Evolutionary conservation across 2,888 invertebrate species (phyloP), one percentile per base, ranked within the genome.

Genomic region (Glyphotaelius pellucidus): DNA sequence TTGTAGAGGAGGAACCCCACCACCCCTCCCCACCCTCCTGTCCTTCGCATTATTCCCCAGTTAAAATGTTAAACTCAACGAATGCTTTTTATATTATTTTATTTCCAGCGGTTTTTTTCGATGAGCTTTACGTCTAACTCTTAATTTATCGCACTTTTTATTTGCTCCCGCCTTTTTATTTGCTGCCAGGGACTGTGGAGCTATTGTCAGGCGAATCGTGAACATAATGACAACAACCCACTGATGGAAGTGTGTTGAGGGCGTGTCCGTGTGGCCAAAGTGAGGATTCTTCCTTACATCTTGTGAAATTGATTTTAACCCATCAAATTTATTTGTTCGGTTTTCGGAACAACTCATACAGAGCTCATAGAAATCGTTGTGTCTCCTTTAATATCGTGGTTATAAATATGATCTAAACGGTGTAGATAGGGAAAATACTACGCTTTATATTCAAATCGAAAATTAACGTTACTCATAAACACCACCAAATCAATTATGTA

Each of bases 111-210:
- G 38, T 85, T 35, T 85, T 85, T 84, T 85, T 85, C 38, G n/a
- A 19, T 47, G 19, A 35, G 38, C 25, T 38, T n/a, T 42, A 47
- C 85, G 32, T 86, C 42, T 14, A 86, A 42, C 86, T 5, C 47
- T 86, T 86, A 86, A 86, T 86, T 86, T 86, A 86, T 86, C 2
- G 86, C 86, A 15, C 47, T 86, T 86, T 86, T 86, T 38, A 86
- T 42, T 85, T n/a, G 85, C 25, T 38, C n/a, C 85, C 38, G 38
- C 38, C 85, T 25, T 47, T 47, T 47, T 52, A n/a, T n/a, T 25
- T 25, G n/a, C 4, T 25, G 67, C 25, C 7, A 67, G n/a, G 25
- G 7, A 67, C 67, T 67, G 25, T 7, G 67, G 67, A 67, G 9
- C 67, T 67, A 67, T n/a, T 67, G 67, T 67, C 67, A n/a, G 5